Conservation (phyloP, 2,888 invertebrate species). For the Melipona beecheii region DNA sequence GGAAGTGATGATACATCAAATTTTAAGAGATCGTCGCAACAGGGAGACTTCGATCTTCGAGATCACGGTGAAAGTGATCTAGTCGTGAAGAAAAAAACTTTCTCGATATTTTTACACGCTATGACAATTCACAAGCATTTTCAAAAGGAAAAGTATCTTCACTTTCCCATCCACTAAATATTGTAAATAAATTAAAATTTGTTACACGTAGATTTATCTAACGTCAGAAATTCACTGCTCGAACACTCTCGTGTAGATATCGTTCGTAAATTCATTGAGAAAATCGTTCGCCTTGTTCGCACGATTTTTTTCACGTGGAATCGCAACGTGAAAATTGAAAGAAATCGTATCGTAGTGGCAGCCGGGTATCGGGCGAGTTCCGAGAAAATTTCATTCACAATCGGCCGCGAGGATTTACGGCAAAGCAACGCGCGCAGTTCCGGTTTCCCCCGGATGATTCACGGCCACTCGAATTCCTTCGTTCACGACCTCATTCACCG, state of each 20-base stretch:
- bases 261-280: neutral
- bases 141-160: too few relatives aligned
- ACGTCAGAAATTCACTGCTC: too few relatives aligned
- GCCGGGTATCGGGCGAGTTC: slow-evolving; percentile 44
- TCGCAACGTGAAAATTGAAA: slow-evolving; percentile 34
- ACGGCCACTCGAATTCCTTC: slow-evolving; percentile 46
- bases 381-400: slow-evolving; percentile 66
- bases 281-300: slow-evolving; percentile 1
- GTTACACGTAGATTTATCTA: too few relatives aligned
- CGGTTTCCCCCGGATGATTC: slow-evolving; percentile 67
- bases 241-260: neutral
- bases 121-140: too few relatives aligned
- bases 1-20: too few relatives aligned
- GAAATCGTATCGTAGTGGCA: slow-evolving; percentile 36
- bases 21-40: too few relatives aligned
- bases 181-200: too few relatives aligned
- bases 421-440: slow-evolving; percentile 48
- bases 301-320: slow-evolving; percentile 49
- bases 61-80: too few relatives aligned
- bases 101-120: too few relatives aligned
- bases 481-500: slow-evolving; percentile 15
- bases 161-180: too few relatives aligned
- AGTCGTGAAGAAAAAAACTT: too few relatives aligned
- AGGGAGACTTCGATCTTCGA: too few relatives aligned
- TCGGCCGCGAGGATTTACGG: slow-evolving; percentile 45